Base-by-base conservation (phyloP, 2,888 invertebrate species). In the Baronia brevicornis region DNA sequence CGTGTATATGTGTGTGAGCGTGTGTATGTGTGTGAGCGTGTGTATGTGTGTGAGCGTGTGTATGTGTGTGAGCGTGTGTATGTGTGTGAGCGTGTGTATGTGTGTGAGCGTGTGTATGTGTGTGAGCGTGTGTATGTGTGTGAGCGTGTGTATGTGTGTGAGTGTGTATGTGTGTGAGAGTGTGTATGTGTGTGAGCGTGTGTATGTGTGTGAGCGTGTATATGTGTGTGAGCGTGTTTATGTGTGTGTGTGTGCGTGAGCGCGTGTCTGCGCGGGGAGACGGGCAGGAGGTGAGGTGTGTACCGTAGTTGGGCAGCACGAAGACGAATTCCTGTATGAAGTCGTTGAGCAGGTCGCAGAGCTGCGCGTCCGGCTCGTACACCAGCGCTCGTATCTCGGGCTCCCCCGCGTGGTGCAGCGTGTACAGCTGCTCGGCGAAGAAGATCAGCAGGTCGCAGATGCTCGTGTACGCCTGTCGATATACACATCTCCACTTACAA, bases 281-380 rank as follows among this genome's bases (percentile, higher is more conserved):
- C 1, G 26, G 12, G 22, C 19, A 15, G 14, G 6, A 38, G 1
- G 35, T 6, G 19, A 28, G 60, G 19, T 9, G 19, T 14, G 28
- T 74, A 92, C 92, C 93, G 85, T 95, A 95, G 70, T 96, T 94
- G 70, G 95, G 95, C 36, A 95, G 91, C 39, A 94, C 91, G 78
- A 98, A 98, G 4, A 98, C 98, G 69, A 94, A 93, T 48, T 92
- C 91, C 72, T 96, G 95, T 37, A 98, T 94, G 79, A 97, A 98
- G 53, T 89, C 89, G 78, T 95, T 95, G 44, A 98, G 87, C 64
- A 95, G 88, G 39, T 89, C 86, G 67, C 94, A 93, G 48, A 97
- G 89, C 33, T 85, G 87, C 51, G 87, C 77, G 63, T 95, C 95
- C 0, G 97, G 92, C 63, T 92, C 91, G 62, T 91, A 92, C 39